Evolutionary conservation across 2,113 vertebrate genomes (phyloP).

Genomic region (Chroicocephalus ridibundus): DNA sequence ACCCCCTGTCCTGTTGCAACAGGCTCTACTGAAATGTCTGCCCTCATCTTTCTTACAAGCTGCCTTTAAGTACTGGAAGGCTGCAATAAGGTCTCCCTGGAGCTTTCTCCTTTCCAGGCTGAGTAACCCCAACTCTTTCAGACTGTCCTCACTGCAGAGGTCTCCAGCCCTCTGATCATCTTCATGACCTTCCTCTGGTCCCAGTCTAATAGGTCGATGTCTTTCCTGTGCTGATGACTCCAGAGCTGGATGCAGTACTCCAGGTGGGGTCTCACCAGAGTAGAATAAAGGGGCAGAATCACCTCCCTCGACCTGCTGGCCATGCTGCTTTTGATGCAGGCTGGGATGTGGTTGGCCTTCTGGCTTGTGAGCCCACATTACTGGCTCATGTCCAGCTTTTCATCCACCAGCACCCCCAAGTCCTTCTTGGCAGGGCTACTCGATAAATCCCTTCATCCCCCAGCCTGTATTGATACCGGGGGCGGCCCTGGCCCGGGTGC

Average conservation of each 20-base stretch:
- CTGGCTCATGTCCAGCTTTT: neutral
- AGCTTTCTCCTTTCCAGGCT: neutral
- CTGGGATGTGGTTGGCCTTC: neutral
- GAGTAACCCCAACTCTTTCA: neutral
- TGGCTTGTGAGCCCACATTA: fast-evolving
- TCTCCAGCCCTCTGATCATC: neutral
- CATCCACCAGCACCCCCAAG: too few species aligned
- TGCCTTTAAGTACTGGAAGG: neutral
- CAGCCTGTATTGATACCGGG: neutral
- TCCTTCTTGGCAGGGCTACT: neutral
- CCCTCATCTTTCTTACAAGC: neutral
- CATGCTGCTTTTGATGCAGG: neutral
- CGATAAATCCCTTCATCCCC: neutral
- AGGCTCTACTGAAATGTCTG: neutral
- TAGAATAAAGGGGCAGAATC: neutral
- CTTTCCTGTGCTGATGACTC: neutral
- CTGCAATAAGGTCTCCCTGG: neutral
- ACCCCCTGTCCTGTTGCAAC: neutral
- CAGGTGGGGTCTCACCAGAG: neutral
- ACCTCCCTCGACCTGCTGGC: neutral
- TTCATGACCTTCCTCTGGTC: neutral
- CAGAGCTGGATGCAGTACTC: neutral
- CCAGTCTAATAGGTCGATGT: neutral
- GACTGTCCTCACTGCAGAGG: neutral
- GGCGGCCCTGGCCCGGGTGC: neutral